Evolutionary conservation across 2,797 vertebrate genomes (phyloP), one percentile per base, ranked within the genome.

Genomic region (Poliocrania exsul): DNA sequence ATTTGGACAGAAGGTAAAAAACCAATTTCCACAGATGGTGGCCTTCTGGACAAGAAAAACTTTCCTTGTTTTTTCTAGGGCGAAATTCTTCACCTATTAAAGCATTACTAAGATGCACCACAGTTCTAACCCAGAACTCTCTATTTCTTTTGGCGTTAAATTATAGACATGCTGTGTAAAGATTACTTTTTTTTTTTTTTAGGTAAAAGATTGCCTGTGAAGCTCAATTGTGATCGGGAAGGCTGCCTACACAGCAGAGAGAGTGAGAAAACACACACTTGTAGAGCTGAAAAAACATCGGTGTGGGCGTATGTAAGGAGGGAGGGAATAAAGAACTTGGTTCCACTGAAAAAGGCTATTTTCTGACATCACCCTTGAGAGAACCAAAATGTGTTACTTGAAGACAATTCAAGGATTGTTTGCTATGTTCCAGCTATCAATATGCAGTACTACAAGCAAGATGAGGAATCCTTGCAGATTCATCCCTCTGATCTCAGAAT

Each of bases 161-260:
- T 96, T 95, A 97, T 20, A 96, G 80, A 87, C 91, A 64, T 91
- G 71, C 86, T 85, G 80, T 58, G 69, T 86, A 92, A 81, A 92
- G 90, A 81, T 8, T 18, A 26, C 33, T 67, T 47, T 50, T 81
- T 70, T 50, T 81, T 70, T 70, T 42, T 9, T 49, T 49, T 38
- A 7, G 2, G 2, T 31, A 47, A 19, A 79, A 96, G 86, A 88
- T 40, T 93, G 93, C 92, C 88, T 95, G 65, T 37, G 44, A 96
- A 96, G 75, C 94, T 94, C 96, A 94, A 93, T 88, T 96, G 92
- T 95, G 88, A 96, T 94, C 88, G 78, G 84, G 72, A 94, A 94
- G 85, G 72, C 91, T 12, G 40, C 97, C 95, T 90, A 97, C 95
- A 87, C 72, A 87, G 91, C 74, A 93, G 81, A 85, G 54, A 80